Percentiles rank a stretch among this genome's conserved stretches.
Evolutionary conservation across 2,113 vertebrate genomes (phyloP).

Genomic region (Chascanopsetta lugubris): DNA sequence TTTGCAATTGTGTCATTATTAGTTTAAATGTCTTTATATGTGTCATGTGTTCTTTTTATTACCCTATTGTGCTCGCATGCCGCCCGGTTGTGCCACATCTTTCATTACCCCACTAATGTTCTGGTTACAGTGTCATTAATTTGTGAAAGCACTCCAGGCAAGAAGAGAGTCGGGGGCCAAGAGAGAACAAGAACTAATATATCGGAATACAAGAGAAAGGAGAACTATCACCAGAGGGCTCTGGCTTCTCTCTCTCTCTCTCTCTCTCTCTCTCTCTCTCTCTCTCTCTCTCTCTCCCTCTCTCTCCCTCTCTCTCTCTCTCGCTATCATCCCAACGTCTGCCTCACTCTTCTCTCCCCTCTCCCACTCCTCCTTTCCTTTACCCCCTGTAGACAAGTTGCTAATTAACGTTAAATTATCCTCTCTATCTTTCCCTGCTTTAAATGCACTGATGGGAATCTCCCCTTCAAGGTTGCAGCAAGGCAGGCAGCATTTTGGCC

Average conservation of each 20-base stretch:
- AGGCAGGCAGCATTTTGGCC: constrained; percentile 10
- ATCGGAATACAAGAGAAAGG: constrained; percentile 54
- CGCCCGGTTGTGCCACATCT: constrained; percentile 48
- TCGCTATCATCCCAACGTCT: constrained; percentile 28
- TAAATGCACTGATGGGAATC: constrained; percentile 41
- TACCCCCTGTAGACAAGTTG: constrained; percentile 52
- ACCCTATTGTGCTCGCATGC: constrained; percentile 37
- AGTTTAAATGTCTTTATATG: constrained; percentile 35
- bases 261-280: too few species aligned
- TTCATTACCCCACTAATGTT: constrained; percentile 73
- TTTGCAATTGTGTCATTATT: constrained; percentile 38
- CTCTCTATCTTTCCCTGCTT: constrained; percentile 47
- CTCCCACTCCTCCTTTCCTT: constrained; percentile 17
- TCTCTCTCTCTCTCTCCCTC: not conserved
- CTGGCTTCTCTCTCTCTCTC: constrained; percentile 38
- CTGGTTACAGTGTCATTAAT: constrained; percentile 74
- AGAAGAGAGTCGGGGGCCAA: constrained; percentile 46
- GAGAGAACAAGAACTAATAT: constrained; percentile 58
- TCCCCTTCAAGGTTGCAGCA: constrained; percentile 42
- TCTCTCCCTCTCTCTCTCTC: not conserved
- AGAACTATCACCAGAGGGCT: constrained; percentile 49
- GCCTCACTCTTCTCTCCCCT: constrained; percentile 7
- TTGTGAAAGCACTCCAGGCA: constrained; percentile 63
- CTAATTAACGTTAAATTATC: constrained; percentile 70
- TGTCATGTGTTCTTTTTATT: constrained; percentile 40